These are phyloP conservation scores for Carcharodon carcharias DNA, from an alignment of 2,797 vertebrate genomes.

Conservation along the genomic window DNA sequence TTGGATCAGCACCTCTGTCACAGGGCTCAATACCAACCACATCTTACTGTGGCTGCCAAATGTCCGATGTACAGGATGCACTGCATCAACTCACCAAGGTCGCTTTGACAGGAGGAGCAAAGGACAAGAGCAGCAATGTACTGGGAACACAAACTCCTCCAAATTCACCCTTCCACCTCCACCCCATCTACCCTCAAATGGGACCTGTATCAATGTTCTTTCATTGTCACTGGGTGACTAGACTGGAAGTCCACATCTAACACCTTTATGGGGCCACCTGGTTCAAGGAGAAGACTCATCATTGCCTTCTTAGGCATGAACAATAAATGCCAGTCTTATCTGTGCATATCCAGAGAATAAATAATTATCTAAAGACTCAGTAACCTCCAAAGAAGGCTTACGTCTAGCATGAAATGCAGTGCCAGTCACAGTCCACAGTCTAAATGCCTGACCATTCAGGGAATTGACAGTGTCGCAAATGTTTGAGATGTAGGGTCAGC, in stretches of 20 bases:
- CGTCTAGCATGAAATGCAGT: not conserved
- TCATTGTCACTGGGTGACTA: not conserved
- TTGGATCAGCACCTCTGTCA: not conserved
- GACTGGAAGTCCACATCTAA: not conserved
- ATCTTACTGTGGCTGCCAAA: not conserved
- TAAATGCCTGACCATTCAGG: not conserved
- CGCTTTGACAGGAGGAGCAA: not conserved
- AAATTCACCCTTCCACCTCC: not conserved
- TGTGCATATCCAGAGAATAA: not conserved
- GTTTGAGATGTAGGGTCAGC: not conserved
- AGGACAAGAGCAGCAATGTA: not conserved
- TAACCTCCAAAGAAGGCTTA: not conserved
- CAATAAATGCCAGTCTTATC: not conserved
- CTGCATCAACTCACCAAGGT: not conserved
- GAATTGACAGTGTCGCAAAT: not conserved
- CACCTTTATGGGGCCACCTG: not conserved
- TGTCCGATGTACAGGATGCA: not conserved
- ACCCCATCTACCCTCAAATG: not conserved
- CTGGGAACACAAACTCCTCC: not conserved
- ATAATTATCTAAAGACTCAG: not conserved
- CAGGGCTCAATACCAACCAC: not conserved
- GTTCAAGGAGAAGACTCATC: not conserved
- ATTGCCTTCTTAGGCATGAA: not conserved
- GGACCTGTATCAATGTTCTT: not conserved
- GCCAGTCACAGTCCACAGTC: not conserved